A percentile compares a stretch with the other conserved stretches of the same genome.
phyloP scores from a whole-genome alignment of 2,888 invertebrate species.

The Drosophila kuntzei region DNA sequence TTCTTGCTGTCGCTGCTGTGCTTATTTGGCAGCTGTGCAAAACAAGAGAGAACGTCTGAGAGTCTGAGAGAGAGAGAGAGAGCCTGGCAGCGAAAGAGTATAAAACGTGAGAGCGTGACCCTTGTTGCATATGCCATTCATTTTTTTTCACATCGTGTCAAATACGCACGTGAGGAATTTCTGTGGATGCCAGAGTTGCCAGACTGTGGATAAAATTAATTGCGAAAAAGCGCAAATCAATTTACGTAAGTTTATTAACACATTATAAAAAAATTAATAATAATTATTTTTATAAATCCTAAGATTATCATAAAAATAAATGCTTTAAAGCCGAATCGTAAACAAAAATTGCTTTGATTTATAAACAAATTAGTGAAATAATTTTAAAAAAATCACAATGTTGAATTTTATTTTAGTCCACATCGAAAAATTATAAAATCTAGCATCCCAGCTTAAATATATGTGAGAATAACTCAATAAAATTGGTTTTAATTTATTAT shows the following conservation, averaged over 20 bases:
- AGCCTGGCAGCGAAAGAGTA: slow-evolving; percentile 3
- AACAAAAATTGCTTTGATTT: too few species aligned
- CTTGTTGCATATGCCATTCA: slow-evolving; percentile 61
- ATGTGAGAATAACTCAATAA: neutral
- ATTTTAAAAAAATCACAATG: too few species aligned
- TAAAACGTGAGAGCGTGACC: slow-evolving; percentile 41
- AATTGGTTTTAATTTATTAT: neutral
- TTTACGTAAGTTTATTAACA: too few species aligned
- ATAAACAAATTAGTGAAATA: too few species aligned
- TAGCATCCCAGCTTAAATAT: neutral
- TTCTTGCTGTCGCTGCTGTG: slow-evolving; percentile 32
- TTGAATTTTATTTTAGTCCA: too few species aligned
- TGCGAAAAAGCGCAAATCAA: too few species aligned
- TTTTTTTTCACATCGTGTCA: slow-evolving; percentile 10
- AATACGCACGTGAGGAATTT: slow-evolving; percentile 52
- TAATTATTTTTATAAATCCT: too few species aligned
- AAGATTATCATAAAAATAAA: too few species aligned
- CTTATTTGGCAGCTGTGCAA: slow-evolving; percentile 42
- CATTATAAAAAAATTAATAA: too few species aligned
- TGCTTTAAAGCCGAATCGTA: too few species aligned
- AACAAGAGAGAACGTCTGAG: slow-evolving; percentile 3
- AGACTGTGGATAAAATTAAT: slow-evolving; percentile 8
- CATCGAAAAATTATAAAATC: neutral
- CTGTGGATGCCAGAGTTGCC: slow-evolving; percentile 33
- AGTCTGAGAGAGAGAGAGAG: slow-evolving; percentile 10